These are phyloP conservation scores for Calidris pygmaea DNA, from an alignment of 2,113 vertebrate genomes.

Conservation along the genomic window DNA sequence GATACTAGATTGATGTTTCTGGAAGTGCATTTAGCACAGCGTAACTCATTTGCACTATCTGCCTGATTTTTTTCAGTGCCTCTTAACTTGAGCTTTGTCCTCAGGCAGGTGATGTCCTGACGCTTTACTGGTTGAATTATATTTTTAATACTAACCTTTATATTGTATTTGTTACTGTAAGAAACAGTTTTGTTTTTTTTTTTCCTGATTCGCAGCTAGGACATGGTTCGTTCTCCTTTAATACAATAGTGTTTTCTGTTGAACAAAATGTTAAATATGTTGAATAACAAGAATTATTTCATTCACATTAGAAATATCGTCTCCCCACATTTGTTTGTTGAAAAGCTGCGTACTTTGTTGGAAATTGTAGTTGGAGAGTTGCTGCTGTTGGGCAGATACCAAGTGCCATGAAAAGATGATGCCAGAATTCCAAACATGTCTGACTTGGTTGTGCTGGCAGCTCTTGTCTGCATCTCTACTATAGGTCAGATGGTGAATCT, in stretches of 20 bases:
- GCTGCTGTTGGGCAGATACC: neutral
- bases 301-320: neutral
- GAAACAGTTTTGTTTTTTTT: neutral
- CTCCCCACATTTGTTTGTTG: neutral
- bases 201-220: neutral
- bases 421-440: neutral
- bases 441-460: neutral
- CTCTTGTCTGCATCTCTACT: neutral
- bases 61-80: neutral
- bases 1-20: neutral
- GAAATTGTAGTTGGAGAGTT: neutral
- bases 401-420: neutral
- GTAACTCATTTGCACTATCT: neutral
- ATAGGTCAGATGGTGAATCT: neutral
- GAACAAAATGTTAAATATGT: neutral
- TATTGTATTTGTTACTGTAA: neutral
- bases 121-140: neutral
- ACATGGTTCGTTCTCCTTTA: neutral
- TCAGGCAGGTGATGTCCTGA: neutral
- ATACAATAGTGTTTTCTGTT: neutral
- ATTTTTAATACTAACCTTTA: neutral
- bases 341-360: neutral
- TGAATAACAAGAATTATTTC: neutral
- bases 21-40: neutral
- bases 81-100: neutral